Conservation (phyloP, 2,888 invertebrate species). For the Ormyrus nitidulus region DNA sequence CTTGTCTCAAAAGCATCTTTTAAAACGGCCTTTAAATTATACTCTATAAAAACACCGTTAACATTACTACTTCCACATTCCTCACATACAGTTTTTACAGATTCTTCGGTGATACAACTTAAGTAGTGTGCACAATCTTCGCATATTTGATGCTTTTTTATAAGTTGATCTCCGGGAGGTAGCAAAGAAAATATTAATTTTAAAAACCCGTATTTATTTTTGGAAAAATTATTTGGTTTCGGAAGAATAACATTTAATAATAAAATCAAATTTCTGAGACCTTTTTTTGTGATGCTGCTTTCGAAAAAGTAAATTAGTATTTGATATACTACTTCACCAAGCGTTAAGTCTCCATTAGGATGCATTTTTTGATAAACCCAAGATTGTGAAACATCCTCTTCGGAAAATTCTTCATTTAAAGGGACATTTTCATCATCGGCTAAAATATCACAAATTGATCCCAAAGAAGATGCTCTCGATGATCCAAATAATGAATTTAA, state of each 20-base stretch:
- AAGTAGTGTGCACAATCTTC: too few species aligned
- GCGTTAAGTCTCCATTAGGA: background rate
- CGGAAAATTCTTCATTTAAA: background rate
- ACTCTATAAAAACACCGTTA: background rate
- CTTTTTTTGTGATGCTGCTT: constrained; percentile 15
- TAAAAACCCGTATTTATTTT: background rate
- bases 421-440: background rate
- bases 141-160: constrained; percentile 17
- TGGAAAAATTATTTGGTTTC: constrained; percentile 8
- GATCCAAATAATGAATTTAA: too few species aligned
- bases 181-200: background rate
- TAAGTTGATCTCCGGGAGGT: background rate
- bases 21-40: background rate
- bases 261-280: background rate
- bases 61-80: background rate
- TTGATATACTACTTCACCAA: background rate
- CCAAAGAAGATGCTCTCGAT: too few species aligned
- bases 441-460: too few species aligned
- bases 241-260: constrained; percentile 12
- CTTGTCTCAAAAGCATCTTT: background rate
- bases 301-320: background rate
- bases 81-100: background rate
- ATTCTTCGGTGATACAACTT: background rate
- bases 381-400: background rate
- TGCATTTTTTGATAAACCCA: constrained; percentile 4